phyloP scores from a whole-genome alignment of 2,888 invertebrate genomes.

The Fragum fragum region DNA sequence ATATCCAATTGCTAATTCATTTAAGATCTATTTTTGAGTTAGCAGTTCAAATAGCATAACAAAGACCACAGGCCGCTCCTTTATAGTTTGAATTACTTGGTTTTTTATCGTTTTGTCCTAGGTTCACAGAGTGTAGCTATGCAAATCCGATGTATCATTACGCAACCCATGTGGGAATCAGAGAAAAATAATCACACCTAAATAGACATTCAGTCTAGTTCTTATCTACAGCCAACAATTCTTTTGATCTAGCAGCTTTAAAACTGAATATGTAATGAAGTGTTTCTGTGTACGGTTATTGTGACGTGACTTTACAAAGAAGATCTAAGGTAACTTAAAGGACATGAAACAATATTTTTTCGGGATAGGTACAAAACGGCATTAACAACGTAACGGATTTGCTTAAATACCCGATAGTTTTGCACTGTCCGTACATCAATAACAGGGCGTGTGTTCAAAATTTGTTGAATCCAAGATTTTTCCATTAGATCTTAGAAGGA shows the following conservation, averaged over 20 bases:
- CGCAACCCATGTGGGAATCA: conserved; percentile 13
- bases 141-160: conserved; percentile 20
- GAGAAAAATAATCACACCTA: conserved; percentile 4
- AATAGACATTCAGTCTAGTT: conserved; percentile 20
- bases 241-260: neutral
- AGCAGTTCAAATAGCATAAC: conserved; percentile 17
- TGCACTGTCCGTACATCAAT: no score
- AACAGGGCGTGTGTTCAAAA: no score
- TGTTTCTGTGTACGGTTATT: neutral
- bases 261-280: neutral
- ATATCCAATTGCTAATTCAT: neutral
- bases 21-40: conserved; percentile 18
- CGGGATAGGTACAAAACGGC: no score
- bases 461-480: no score
- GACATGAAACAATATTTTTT: no score
- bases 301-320: neutral
- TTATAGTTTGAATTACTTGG: conserved; percentile 16
- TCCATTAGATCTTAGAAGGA: no score
- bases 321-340: neutral
- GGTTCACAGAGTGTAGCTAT: conserved; percentile 16
- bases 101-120: conserved; percentile 27
- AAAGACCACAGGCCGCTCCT: conserved; percentile 30
- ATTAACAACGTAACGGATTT: no score
- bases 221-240: conserved; percentile 1
- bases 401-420: no score